A percentile compares a stretch with the other conserved stretches of the same genome.
These are phyloP conservation scores for Ethmia dodecea DNA, from an alignment of 2,888 invertebrate species.

Conservation along the genomic window DNA sequence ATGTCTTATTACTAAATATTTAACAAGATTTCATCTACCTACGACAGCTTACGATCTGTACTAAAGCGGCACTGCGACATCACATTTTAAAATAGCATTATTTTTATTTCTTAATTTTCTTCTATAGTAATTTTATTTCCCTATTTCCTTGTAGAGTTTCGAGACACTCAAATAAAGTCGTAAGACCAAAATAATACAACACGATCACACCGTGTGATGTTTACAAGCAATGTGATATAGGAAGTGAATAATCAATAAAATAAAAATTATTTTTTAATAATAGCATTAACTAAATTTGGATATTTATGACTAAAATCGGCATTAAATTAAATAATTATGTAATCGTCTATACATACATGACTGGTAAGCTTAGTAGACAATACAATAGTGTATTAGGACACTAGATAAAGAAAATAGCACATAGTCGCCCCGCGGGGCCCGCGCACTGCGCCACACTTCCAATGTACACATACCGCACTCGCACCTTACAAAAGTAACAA, in stretches of 20 bases:
- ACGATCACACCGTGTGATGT: slow-evolving; percentile 65
- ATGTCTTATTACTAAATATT: too few relatives aligned
- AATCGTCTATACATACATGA: slow-evolving; percentile 74
- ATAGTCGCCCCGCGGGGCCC: slow-evolving; percentile 32
- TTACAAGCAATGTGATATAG: slow-evolving; percentile 56
- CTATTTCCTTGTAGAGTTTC: slow-evolving; percentile 38
- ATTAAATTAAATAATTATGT: slow-evolving; percentile 71
- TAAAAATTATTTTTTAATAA: slow-evolving; percentile 56
- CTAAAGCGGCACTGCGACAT: too few relatives aligned
- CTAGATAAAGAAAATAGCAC: slow-evolving; percentile 71
- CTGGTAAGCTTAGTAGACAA: slow-evolving; percentile 75
- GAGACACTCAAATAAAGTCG: slow-evolving; percentile 33
- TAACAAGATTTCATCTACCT: too few relatives aligned
- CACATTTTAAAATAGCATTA: too few relatives aligned
- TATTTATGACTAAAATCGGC: slow-evolving; percentile 75
- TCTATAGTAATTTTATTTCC: too few relatives aligned
- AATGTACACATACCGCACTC: slow-evolving; percentile 56
- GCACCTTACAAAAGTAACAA: slow-evolving; percentile 71
- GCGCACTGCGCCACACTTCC: slow-evolving; percentile 37
- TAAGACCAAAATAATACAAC: slow-evolving; percentile 56
- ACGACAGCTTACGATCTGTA: too few relatives aligned
- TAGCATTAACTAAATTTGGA: slow-evolving; percentile 76
- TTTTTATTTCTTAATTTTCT: too few relatives aligned
- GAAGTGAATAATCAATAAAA: slow-evolving; percentile 50
- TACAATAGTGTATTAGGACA: slow-evolving; percentile 66